Evolutionary conservation across 2,113 vertebrate genomes (phyloP).

Genomic region (Columba livia): DNA sequence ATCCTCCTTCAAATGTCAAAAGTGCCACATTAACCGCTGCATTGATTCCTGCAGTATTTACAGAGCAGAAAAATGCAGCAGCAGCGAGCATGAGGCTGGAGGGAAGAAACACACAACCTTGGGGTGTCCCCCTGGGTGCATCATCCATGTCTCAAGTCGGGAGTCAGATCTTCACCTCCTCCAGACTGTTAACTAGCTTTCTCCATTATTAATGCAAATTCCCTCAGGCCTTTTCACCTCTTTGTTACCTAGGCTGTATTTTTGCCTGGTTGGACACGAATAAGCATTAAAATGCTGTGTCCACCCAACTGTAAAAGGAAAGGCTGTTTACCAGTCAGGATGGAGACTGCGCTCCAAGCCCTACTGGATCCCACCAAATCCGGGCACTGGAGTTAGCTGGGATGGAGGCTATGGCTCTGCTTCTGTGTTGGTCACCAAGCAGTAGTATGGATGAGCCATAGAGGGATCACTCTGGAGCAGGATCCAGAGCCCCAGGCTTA

Average conservation of each 20-base stretch:
- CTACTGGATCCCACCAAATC: neutral
- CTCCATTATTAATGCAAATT: neutral
- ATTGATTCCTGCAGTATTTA: neutral
- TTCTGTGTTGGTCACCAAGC: no score
- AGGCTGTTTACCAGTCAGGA: neutral
- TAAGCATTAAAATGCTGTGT: neutral
- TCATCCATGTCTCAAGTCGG: neutral
- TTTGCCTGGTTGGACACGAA: conserved; percentile 3
- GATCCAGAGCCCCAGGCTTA: neutral
- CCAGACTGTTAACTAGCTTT: neutral
- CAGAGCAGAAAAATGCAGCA: conserved; percentile 1
- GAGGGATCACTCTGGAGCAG: neutral
- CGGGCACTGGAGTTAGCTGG: accelerated
- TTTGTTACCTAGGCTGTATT: neutral
- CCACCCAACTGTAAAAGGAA: neutral
- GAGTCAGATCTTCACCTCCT: neutral
- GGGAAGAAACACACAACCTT: neutral
- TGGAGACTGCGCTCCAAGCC: neutral
- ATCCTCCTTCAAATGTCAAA: conserved; percentile 13
- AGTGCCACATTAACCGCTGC: neutral
- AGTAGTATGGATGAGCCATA: accelerated
- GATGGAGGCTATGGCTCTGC: neutral
- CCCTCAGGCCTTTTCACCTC: neutral
- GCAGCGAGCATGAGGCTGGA: accelerated
- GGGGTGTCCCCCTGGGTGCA: neutral